Base-by-base conservation (phyloP, 2,888 invertebrate species). In the Argyresthia albistria region DNA sequence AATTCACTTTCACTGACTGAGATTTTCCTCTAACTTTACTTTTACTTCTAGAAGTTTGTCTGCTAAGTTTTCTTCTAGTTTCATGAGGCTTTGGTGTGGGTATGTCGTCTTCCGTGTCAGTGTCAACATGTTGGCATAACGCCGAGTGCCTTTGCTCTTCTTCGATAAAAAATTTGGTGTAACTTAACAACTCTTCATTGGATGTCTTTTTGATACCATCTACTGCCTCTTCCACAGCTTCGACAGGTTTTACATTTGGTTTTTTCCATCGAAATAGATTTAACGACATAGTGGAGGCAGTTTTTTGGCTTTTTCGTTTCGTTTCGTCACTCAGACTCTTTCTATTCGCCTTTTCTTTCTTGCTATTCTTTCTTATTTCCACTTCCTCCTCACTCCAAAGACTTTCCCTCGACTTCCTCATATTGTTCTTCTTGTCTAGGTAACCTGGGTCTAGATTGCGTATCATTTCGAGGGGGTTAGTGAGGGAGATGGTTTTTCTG, bases 311-410 rank as follows among this genome's bases (percentile, higher is more conserved):
- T 39, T 39, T 39, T n/a, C 3, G 3, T 39, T 86, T 86, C 7
- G 84, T 77, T 51, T 68, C 67, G 11, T 83, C 84, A 14, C 63
- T 69, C 2, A 75, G 69, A 47, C 60, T 79, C 57, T 87, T 84
- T 58, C 79, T 69, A 50, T 68, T 76, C 35, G 68, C 76, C 0
- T 64, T 56, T 54, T 82, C 83, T 57, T 86, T 87, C 57, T 77
- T 83, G 55, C 78, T 80, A 54, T 76, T 81, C 57, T 83, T 87
- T 53, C 78, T 77, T 8, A 70, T 63, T 54, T 88, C 88, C 55
- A 74, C 74, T 53, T 84, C 84, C 60, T 87, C 86, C 59, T 87
- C 87, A 53, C 87, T 87, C 80, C 82, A 84, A n/a, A 86, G 73
- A 50, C 84, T 86, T 57, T 86, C 86, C 56, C 80, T 76, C 0